phyloP scores from a whole-genome alignment of 2,888 invertebrate genomes.

The Hemistola chrysoprasaria region DNA sequence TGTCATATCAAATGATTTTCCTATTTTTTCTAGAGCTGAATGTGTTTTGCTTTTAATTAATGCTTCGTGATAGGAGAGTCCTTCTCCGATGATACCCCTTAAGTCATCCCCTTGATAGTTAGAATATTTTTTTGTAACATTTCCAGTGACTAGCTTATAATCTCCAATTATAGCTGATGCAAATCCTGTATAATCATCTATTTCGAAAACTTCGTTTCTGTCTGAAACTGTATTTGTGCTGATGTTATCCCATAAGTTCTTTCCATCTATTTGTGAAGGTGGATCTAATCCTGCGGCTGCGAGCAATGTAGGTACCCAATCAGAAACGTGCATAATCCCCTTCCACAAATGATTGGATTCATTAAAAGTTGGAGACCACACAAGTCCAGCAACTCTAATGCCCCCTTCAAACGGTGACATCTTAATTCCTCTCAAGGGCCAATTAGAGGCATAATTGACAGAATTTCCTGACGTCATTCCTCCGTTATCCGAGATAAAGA shows the following conservation, averaged over 20 bases:
- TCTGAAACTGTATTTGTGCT: slow-evolving; percentile 43
- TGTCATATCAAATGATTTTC: slow-evolving; percentile 37
- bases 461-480: slow-evolving; percentile 88
- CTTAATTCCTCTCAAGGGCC: slow-evolving; percentile 90
- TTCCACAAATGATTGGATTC: slow-evolving; percentile 67
- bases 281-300: slow-evolving; percentile 49
- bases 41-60: slow-evolving; percentile 47
- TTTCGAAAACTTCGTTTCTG: slow-evolving; percentile 56
- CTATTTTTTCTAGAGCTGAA: slow-evolving; percentile 40
- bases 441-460: slow-evolving; percentile 89
- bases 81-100: slow-evolving; percentile 47
- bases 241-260: slow-evolving; percentile 63
- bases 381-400: slow-evolving; percentile 86
- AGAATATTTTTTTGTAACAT: slow-evolving; percentile 37
- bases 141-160: slow-evolving; percentile 59
- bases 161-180: slow-evolving; percentile 51
- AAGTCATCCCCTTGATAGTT: slow-evolving; percentile 53
- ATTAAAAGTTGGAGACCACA: slow-evolving; percentile 82
- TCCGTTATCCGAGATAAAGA: slow-evolving; percentile 95
- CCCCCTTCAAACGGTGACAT: slow-evolving; percentile 93
- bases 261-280: slow-evolving; percentile 56
- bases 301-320: slow-evolving; percentile 90
- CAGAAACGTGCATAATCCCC: slow-evolving; percentile 87
- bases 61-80: slow-evolving; percentile 47
- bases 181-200: slow-evolving; percentile 58